Percentiles rank a stretch among this genome's conserved stretches.
These are phyloP conservation scores for Drosophila paulistorum DNA, from an alignment of 1,140 invertebrate species.

Conservation along the genomic window DNA sequence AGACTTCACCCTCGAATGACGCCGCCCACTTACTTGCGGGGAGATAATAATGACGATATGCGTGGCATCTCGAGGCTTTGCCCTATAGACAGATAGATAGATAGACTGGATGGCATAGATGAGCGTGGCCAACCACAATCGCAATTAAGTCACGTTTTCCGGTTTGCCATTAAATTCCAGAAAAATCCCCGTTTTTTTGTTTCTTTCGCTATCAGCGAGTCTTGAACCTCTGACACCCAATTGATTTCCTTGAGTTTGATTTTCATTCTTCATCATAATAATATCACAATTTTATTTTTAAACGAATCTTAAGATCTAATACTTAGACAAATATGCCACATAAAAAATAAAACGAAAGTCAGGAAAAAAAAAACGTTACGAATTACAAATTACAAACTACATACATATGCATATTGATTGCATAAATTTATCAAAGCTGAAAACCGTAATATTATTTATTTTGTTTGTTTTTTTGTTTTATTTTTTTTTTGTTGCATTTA, in stretches of 20 bases:
- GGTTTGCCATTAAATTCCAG: constrained; percentile 4
- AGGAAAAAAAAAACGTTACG: constrained; percentile 10
- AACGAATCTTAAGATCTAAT: constrained; percentile 49
- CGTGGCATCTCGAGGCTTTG: background rate
- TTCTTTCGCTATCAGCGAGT: constrained; percentile 17
- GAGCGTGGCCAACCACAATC: constrained; percentile 2
- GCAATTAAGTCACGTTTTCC: constrained; percentile 28
- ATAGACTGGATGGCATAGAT: background rate
- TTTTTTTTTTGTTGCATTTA: constrained; percentile 40
- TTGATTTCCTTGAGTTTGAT: constrained; percentile 18
- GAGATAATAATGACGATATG: constrained; percentile 7
- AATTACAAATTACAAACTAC: constrained; percentile 9
- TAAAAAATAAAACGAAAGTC: constrained; percentile 29
- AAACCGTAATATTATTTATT: constrained; percentile 24
- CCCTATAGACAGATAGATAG: background rate
- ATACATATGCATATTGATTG: background rate
- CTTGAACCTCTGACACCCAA: constrained; percentile 27
- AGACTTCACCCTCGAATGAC: background rate
- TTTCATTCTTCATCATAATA: constrained; percentile 46
- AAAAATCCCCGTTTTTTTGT: constrained; percentile 28
- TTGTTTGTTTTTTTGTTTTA: no score
- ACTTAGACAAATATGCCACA: constrained; percentile 67
- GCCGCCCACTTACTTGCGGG: constrained; percentile 2
- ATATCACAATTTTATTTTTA: constrained; percentile 66
- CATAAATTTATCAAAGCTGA: constrained; percentile 42